These are phyloP conservation scores for Drosophila nr. fundita DNA, from an alignment of 2,888 invertebrate species.

Conservation along the genomic window DNA sequence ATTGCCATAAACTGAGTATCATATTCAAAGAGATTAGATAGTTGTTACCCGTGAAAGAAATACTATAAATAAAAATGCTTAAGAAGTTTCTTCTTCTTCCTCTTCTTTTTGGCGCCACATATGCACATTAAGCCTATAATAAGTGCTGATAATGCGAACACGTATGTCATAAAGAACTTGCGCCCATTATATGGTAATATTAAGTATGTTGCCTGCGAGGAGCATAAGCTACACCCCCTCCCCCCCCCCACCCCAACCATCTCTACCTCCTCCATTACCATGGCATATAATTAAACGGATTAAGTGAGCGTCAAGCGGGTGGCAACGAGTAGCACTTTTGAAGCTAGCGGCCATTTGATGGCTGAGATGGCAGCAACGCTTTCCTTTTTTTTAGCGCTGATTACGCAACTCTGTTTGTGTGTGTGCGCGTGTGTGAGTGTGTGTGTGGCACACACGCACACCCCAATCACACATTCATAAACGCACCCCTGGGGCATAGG, in stretches of 20 bases:
- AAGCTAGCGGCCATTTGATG: slow-evolving; percentile 64
- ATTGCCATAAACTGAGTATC: neutral
- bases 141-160: slow-evolving; percentile 28
- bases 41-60: neutral
- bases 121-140: slow-evolving; percentile 19
- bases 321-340: slow-evolving; percentile 62
- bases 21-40: neutral
- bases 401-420: slow-evolving; percentile 46
- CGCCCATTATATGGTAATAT: slow-evolving; percentile 20
- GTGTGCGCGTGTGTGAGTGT: slow-evolving; percentile 8
- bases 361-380: slow-evolving; percentile 41
- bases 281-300: slow-evolving; percentile 60
- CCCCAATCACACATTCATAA: slow-evolving; percentile 48
- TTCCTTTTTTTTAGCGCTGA: slow-evolving; percentile 37
- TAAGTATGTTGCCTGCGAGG: slow-evolving; percentile 16
- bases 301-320: slow-evolving; percentile 53
- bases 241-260: neutral
- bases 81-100: neutral
- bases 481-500: slow-evolving; percentile 49
- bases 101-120: neutral
- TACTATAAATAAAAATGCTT: neutral
- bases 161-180: slow-evolving; percentile 35
- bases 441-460: slow-evolving; percentile 28
- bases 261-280: neutral
- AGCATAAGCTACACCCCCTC: neutral